phyloP scores from a whole-genome alignment of 2,888 invertebrate genomes.

The Bimastos eiseni region DNA sequence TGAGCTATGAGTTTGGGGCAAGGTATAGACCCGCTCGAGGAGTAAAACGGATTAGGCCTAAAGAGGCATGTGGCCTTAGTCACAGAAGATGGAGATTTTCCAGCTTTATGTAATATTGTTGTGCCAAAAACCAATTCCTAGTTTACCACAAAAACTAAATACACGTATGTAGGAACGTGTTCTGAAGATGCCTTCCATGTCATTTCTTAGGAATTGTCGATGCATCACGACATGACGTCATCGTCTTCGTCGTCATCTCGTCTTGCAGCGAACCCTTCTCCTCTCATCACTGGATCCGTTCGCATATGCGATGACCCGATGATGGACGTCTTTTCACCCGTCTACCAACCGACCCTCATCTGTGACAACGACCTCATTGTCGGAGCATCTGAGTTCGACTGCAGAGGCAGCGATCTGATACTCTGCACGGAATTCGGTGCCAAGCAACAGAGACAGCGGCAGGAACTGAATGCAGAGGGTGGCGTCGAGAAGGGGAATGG shows the following conservation, averaged over 20 bases:
- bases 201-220: neutral
- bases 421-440: conserved; percentile 5
- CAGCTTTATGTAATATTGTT: too few relatives aligned
- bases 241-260: neutral
- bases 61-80: too few relatives aligned
- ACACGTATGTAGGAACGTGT: too few relatives aligned
- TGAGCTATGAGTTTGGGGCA: too few relatives aligned
- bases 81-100: too few relatives aligned
- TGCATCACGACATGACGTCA: neutral
- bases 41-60: too few relatives aligned
- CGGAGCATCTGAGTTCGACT: neutral
- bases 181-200: neutral
- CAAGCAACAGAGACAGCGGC: neutral
- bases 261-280: neutral
- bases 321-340: neutral
- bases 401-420: neutral
- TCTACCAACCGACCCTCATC: conserved; percentile 18
- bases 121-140: too few relatives aligned
- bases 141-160: too few relatives aligned
- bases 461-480: neutral
- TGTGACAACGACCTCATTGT: neutral
- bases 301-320: neutral
- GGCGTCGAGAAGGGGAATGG: neutral
- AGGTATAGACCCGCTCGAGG: too few relatives aligned
- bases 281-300: neutral